These are phyloP conservation scores for Schizotus pectinicornis DNA, from an alignment of 2,888 invertebrate species.

Conservation along the genomic window DNA sequence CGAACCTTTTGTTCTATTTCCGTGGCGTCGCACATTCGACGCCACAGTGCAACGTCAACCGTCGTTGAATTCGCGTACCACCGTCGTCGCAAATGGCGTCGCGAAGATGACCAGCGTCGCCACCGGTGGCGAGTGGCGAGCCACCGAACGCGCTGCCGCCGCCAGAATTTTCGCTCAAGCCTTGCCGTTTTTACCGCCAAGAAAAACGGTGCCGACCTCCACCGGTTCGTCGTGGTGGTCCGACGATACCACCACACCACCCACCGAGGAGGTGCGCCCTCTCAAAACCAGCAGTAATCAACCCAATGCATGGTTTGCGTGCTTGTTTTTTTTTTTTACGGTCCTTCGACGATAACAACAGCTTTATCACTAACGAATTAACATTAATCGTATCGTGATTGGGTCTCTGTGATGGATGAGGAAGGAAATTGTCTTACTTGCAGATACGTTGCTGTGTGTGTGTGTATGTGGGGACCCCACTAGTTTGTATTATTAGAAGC, in stretches of 20 bases:
- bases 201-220: slow-evolving; percentile 40
- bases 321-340: slow-evolving; percentile 9
- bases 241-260: slow-evolving; percentile 28
- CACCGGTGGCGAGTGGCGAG: slow-evolving; percentile 27
- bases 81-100: slow-evolving; percentile 8
- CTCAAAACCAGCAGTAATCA: too few relatives aligned
- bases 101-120: background rate
- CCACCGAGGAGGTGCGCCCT: slow-evolving; percentile 37
- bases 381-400: slow-evolving; percentile 10
- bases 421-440: slow-evolving; percentile 4
- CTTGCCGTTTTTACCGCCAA: slow-evolving; percentile 40
- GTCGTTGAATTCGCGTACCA: slow-evolving; percentile 31
- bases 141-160: slow-evolving; percentile 59
- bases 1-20: slow-evolving; percentile 15
- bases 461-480: slow-evolving; percentile 4
- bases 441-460: slow-evolving; percentile 33
- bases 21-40: slow-evolving; percentile 6
- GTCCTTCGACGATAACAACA: slow-evolving; percentile 34
- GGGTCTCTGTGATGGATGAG: background rate
- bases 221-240: slow-evolving; percentile 11
- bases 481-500: slow-evolving; percentile 36
- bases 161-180: slow-evolving; percentile 60
- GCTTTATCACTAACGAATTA: slow-evolving; percentile 21
- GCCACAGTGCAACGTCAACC: slow-evolving; percentile 27
- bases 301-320: slow-evolving; percentile 55